Evolutionary conservation across 2,113 vertebrate genomes (phyloP).

Genomic region (Pelusios castaneus): DNA sequence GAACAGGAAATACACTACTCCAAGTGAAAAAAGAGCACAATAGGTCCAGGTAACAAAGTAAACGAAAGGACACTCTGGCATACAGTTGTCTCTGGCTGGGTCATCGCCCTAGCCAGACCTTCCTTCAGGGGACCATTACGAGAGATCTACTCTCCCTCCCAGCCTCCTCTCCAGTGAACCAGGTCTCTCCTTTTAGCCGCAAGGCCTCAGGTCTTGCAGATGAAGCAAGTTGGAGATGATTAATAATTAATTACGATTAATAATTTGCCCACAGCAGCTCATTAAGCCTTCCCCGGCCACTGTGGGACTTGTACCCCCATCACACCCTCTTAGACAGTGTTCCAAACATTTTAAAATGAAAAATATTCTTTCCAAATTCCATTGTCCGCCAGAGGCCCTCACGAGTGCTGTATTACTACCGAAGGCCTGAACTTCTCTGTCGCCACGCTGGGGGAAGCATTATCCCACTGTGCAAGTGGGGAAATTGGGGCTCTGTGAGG

Average conservation of each 20-base stretch:
- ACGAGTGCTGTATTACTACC: neutral
- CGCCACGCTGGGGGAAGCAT: neutral
- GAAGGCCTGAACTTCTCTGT: neutral
- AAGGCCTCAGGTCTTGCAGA: neutral
- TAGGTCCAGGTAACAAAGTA: neutral
- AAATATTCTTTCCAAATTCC: neutral
- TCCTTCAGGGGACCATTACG: neutral
- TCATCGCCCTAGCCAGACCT: too few species aligned
- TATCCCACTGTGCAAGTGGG: neutral
- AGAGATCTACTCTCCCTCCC: neutral
- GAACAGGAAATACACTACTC: neutral
- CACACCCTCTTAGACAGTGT: neutral
- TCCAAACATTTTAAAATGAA: neutral
- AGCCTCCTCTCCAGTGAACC: neutral
- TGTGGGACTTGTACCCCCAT: neutral
- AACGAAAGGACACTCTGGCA: neutral
- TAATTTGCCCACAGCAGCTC: neutral
- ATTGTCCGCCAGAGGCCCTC: neutral
- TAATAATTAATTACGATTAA: too few species aligned
- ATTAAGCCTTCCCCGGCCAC: neutral
- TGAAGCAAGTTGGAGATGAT: neutral
- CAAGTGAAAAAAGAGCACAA: neutral
- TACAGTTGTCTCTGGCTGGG: neutral
- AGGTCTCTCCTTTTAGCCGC: neutral
- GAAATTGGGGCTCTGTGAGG: neutral